phyloP scores from a whole-genome alignment of 2,797 vertebrate genomes.

The Orientallactaga sibirica region DNA sequence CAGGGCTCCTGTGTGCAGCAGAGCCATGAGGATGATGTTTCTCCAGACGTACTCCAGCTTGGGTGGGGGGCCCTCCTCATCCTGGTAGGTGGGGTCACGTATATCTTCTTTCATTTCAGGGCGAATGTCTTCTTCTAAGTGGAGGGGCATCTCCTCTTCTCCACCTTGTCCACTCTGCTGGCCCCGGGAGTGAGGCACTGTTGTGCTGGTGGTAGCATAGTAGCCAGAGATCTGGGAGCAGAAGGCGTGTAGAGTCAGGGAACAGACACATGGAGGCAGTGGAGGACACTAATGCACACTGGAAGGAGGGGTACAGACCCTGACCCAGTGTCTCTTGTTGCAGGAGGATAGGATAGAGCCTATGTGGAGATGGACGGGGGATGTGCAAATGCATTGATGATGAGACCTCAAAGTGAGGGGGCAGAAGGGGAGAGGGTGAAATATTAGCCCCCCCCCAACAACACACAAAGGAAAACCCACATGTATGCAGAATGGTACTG shows the following conservation, averaged over 20 bases:
- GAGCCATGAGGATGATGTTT: constrained; percentile 94
- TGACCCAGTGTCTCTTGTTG: too few species aligned
- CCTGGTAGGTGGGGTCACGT: constrained; percentile 72
- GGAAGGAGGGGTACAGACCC: too few species aligned
- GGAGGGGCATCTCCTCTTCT: constrained; percentile 60
- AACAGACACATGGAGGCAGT: constrained; percentile 61
- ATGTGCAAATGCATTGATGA: too few species aligned
- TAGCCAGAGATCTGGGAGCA: constrained; percentile 77
- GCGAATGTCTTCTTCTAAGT: constrained; percentile 75
- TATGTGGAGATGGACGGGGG: too few species aligned
- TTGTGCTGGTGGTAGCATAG: constrained; percentile 73
- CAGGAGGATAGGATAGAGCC: too few species aligned
- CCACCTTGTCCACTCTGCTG: constrained; percentile 82
- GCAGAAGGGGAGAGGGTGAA: too few species aligned
- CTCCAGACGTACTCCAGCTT: constrained; percentile 92
- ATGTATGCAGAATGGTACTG: too few species aligned
- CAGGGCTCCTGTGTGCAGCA: constrained; percentile 91
- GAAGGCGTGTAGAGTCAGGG: constrained; percentile 31
- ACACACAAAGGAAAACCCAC: too few species aligned
- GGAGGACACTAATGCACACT: constrained; percentile 72
- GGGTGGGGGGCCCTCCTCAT: constrained; percentile 94
- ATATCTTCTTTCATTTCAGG: not conserved
- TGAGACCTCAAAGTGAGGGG: too few species aligned
- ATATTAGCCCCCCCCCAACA: too few species aligned
- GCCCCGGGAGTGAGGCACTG: constrained; percentile 64